A percentile compares a stretch with the other conserved stretches of the same genome.
Conservation (phyloP, 64 coral and sea anemone genomes). For the Actinia equina region DNA sequence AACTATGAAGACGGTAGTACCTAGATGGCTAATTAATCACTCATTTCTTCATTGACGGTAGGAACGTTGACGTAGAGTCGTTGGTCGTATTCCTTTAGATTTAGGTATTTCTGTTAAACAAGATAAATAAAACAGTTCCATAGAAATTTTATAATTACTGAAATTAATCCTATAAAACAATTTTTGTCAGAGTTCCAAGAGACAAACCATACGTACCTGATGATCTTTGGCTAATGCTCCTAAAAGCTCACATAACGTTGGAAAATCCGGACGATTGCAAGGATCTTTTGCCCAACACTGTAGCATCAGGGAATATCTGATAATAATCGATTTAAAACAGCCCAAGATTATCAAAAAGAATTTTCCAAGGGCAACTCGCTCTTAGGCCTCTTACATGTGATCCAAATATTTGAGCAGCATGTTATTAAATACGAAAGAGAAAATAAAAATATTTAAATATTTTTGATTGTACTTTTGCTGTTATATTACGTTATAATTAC, state of each 20-base stretch:
- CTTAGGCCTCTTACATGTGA: too few relatives aligned
- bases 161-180: background rate
- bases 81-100: conserved; percentile 3
- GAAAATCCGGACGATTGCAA: background rate
- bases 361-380: background rate
- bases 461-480: too few relatives aligned
- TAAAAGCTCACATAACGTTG: background rate
- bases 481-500: too few relatives aligned
- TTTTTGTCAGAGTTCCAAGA: background rate
- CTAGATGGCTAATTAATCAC: background rate
- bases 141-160: too few relatives aligned
- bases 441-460: too few relatives aligned
- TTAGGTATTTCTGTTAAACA: conserved; percentile 8
- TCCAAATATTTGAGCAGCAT: too few relatives aligned
- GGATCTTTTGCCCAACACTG: background rate
- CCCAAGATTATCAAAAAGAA: background rate
- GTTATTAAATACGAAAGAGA: too few relatives aligned
- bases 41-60: background rate
- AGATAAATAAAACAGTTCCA: background rate
- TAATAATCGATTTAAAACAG: background rate
- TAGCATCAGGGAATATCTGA: background rate
- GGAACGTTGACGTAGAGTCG: background rate
- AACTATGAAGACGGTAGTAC: too few relatives aligned
- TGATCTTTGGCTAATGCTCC: background rate
- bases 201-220: background rate